Evolutionary conservation across 2,113 vertebrate genomes (phyloP).

Genomic region (Oophaga pumilio): DNA sequence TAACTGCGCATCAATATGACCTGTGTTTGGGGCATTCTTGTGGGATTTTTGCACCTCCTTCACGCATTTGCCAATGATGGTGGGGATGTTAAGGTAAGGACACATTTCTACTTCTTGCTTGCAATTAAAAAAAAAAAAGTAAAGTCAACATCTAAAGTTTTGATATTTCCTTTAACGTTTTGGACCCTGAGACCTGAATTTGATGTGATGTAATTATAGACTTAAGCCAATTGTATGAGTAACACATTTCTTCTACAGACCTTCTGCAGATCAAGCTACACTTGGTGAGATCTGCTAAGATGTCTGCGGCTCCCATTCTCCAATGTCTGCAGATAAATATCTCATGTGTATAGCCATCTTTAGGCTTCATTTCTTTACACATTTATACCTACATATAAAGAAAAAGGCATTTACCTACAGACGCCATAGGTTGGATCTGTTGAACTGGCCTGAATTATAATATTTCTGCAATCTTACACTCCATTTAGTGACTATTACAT

Average conservation of each 20-base stretch:
- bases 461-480: background rate
- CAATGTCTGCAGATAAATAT: no score
- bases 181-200: background rate
- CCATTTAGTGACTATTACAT: background rate
- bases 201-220: background rate
- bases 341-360: no score
- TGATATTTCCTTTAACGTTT: background rate
- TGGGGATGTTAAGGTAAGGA: conserved; percentile 73
- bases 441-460: background rate
- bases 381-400: background rate
- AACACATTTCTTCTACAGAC: no score
- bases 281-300: no score
- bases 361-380: background rate
- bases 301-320: no score
- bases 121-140: background rate
- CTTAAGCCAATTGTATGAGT: background rate
- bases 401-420: background rate
- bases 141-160: no score
- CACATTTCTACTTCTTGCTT: background rate
- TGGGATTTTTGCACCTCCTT: conserved; percentile 75
- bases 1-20: conserved; percentile 76
- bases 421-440: background rate
- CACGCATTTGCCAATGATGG: conserved; percentile 71
- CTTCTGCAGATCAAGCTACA: no score
- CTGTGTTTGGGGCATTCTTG: conserved; percentile 71